Percentiles rank a stretch among this genome's conserved stretches.
Evolutionary conservation across 2,797 vertebrate genomes (phyloP).

Genomic region (Periparus ater): DNA sequence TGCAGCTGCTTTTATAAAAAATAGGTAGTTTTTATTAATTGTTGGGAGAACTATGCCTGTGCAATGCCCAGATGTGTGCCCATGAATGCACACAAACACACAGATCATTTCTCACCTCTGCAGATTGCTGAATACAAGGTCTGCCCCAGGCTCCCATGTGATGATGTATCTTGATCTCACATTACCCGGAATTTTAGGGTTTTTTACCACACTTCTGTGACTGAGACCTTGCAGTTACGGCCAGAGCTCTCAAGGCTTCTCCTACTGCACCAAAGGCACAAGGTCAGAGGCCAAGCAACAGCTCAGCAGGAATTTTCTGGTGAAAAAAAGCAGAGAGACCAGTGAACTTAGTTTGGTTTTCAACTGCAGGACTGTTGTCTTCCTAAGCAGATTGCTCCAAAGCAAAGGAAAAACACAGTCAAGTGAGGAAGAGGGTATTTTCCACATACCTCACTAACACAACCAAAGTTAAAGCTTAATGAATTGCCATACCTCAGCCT

Average conservation of each 20-base stretch:
- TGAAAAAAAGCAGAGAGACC: neutral
- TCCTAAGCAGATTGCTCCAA: neutral
- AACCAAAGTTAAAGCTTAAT: neutral
- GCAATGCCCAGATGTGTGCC: neutral
- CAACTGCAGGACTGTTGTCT: neutral
- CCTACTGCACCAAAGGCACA: neutral
- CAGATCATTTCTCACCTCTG: neutral
- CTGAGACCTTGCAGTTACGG: neutral
- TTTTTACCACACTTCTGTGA: neutral
- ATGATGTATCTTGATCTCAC: neutral
- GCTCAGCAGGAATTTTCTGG: neutral
- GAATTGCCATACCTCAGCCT: neutral
- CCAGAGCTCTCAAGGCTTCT: neutral
- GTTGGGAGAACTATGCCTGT: accelerated
- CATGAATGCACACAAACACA: neutral
- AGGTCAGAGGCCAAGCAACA: neutral
- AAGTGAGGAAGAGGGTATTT: neutral
- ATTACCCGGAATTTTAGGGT: accelerated
- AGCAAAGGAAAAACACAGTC: neutral
- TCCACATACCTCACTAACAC: neutral
- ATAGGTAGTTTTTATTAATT: neutral
- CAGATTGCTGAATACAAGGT: neutral
- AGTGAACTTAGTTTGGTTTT: neutral
- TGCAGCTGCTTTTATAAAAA: neutral
- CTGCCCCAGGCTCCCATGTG: neutral